Evolutionary conservation across 2,113 vertebrate genomes (phyloP), one percentile per base, ranked within the genome.

Genomic region (Perognathus longimembris): DNA sequence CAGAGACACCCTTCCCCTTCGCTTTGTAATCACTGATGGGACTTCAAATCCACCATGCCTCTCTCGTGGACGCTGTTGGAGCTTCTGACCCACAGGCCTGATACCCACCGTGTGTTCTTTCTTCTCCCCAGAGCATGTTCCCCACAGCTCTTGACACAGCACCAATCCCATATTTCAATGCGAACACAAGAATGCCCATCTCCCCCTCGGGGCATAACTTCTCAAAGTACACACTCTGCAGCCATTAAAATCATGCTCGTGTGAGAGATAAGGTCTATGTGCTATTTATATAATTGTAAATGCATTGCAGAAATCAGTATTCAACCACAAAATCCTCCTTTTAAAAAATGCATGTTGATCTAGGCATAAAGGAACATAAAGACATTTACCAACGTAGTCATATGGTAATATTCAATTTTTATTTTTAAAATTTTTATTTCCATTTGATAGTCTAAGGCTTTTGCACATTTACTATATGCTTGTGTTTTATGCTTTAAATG

Each of bases 381-480:
- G 21, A 88, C 28, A 67, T 1, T 6, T 20, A 69, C 67, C n/a
- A 17, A n/a, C 7, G 54, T 54, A 64, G 22, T 85, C 82, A n/a
- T 5, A 24, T 1, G 54, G 17, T 21, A 4, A 50, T 40, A 61
- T 22, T 57, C 67, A 50, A 75, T 61, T 71, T 40, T 77, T 21
- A 11, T 84, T 70, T 76, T 57, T 18, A 26, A 30, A 8, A 36
- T 17, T 24, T 54, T 61, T 61, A 61, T 24, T 77, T 79, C 6
- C 74, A 85, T 82, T 77, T 73, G 70, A n/a, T 85, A 90, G 15
- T 89, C 32, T 14, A 74, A 73, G 78, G 21, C 54, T 89, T 89
- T 86, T 30, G 40, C 64, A 64, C 18, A 18, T 77, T 77, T 63
- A 69, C 57, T 66, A 24, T 90, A 70, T 81, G 70, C 3, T 10